Evolutionary conservation across 2,888 invertebrate species (phyloP), one percentile per base, ranked within the genome.

Genomic region (Scaeva pyrastri): DNA sequence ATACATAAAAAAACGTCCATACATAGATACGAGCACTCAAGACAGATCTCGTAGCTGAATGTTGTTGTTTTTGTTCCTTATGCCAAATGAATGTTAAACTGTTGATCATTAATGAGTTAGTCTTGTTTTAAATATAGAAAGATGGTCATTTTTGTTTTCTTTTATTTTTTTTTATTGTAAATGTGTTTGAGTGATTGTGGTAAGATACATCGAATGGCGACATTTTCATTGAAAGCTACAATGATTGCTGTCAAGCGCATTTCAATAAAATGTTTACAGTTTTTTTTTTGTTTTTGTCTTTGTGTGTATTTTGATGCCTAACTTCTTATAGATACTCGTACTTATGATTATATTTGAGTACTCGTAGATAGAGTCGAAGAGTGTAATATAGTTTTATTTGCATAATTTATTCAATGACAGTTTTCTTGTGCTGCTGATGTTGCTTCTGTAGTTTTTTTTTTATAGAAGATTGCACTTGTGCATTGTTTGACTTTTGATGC

Each of bases 121-220:
- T 85, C 60, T 52, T 39, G 50, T 43, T 60, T 55, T 58, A 26
- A 52, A 84, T 71, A 75, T 64, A 77, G 82, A 77, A 52, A 36
- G 43, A 62, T 45, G 68, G 50, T 74, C 72, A 68, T 82, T 39
- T 39, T 39, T 41, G 58, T 31, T 45, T 70, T 19, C 2, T 58
- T 11, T 64, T 11, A 39, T 68, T 31, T 26, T 43, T 45, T 39
- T 16, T 11, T 16, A 56, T 45, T 62, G 62, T n/a, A 68, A 45
- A 21, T 50, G 64, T 68, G 58, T 36, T 60, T 45, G 16, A 75
- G 72, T 80, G 80, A 55, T 45, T 68, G 66, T 41, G 60, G 60
- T 60, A 41, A 56, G 39, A 56, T 71, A 56, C 60, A 73, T 45
- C 14, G 43, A 62, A 43, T 21, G 31, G 68, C 55, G 52, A 64